Percentiles rank a stretch among this genome's conserved stretches.
Conservation (phyloP, 2,797 vertebrate genomes). For the Carcharodon carcharias region DNA sequence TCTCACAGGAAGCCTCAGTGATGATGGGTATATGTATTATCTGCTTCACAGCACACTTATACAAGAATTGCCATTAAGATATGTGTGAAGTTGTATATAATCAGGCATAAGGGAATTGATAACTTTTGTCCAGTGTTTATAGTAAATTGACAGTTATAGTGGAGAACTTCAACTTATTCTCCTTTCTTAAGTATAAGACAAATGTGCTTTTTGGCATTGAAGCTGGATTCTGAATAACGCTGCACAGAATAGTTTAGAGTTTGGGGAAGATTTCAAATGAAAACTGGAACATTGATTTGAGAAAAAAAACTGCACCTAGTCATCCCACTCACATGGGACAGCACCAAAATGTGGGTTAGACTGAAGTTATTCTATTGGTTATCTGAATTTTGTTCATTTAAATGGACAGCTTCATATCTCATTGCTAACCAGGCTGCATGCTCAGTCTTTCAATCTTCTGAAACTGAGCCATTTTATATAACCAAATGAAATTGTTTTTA, state of each 20-base stretch:
- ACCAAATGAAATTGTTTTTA: neutral
- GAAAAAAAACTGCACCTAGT: neutral
- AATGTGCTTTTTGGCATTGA: neutral
- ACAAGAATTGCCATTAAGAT: neutral
- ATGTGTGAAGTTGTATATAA: neutral
- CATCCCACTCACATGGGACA: neutral
- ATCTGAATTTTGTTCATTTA: neutral
- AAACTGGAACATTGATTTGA: neutral
- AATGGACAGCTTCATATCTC: neutral
- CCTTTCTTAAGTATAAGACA: neutral
- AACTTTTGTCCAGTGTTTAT: neutral
- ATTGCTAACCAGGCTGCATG: neutral
- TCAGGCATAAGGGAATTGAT: neutral
- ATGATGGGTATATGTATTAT: neutral
- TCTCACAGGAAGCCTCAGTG: neutral
- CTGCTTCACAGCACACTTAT: neutral
- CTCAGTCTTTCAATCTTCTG: neutral
- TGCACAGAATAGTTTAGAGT: neutral
- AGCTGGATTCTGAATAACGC: neutral
- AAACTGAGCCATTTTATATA: slow-evolving; percentile 12
- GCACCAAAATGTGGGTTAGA: neutral
- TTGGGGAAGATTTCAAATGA: slow-evolving; percentile 25
- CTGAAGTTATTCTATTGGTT: neutral
- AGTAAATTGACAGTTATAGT: neutral
- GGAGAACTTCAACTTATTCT: neutral